Percentiles rank a stretch among this genome's conserved stretches.
Conservation (phyloP, 2,888 invertebrate species). For the Cremastinae sp. region DNA sequence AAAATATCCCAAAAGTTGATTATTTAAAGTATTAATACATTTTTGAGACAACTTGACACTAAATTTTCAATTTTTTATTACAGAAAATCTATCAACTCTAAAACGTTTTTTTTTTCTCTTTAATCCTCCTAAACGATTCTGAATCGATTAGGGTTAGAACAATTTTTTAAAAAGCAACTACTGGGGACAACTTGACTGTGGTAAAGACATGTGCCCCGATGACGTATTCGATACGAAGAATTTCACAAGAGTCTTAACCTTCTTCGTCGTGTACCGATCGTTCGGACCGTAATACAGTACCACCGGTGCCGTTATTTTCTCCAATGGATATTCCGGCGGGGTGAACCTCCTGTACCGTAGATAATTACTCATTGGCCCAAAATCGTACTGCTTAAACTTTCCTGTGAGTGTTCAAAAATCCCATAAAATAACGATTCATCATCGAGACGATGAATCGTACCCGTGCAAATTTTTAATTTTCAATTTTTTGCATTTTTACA, state of each 20-base stretch:
- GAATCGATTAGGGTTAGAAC: too few species aligned
- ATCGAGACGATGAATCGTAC: conserved; percentile 23
- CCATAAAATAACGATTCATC: background rate
- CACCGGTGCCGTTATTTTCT: conserved; percentile 71
- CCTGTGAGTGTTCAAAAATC: conserved; percentile 55
- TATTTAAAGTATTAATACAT: too few species aligned
- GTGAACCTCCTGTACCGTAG: conserved; percentile 62
- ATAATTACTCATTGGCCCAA: conserved; percentile 65
- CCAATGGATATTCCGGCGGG: conserved; percentile 74
- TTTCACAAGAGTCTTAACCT: conserved; percentile 59
- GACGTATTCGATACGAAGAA: conserved; percentile 33
- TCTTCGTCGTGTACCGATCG: conserved; percentile 65
- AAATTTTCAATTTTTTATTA: too few species aligned
- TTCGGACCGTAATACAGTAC: conserved; percentile 67
- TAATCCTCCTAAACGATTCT: too few species aligned
- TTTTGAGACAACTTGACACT: too few species aligned
- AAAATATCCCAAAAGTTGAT: too few species aligned
- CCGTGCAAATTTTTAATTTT: background rate
- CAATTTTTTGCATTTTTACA: conserved; percentile 3
- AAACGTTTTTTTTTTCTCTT: too few species aligned
- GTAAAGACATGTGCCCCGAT: conserved; percentile 16
- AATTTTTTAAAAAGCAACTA: too few species aligned
- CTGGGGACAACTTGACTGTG: too few species aligned
- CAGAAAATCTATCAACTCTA: too few species aligned
- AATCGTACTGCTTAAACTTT: conserved; percentile 68